Base-by-base conservation (phyloP, 2,113 vertebrate species). In the Lontra canadensis region DNA sequence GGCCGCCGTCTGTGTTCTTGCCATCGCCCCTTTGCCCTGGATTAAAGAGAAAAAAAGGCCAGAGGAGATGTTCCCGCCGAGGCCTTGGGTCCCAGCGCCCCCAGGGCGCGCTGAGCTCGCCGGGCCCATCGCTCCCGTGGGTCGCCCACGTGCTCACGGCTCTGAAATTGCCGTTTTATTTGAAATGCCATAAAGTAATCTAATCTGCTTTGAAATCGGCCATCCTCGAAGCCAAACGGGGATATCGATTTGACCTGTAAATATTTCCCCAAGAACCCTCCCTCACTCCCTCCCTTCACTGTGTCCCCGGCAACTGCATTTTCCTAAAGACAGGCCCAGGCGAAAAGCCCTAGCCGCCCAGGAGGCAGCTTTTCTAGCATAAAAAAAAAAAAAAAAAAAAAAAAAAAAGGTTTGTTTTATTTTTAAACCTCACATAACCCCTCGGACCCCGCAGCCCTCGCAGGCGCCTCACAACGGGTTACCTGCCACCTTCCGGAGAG, bases 121-220 rank as follows among this genome's bases (percentile, higher is more conserved):
- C 25, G 1, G 90, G 47, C 26, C 17, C 10, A 0, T 0, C 0
- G 42, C 73, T 92, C 95, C 39, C 5, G 6, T 23, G 61, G 90
- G 49, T 67, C 6, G 1, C 36, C 61, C 47, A n/a, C 34, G 11
- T 63, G 73, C 59, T 87, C 55, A 2, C 0, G 21, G 63, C 71
- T 91, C 95, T 71, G 82, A 93, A 93, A 84, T 49, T 39, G 82
- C 88, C 3, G 0, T 93, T 97, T 96, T 71, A 96, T 88, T 73
- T n/a, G 73, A 91, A 93, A 93, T 74, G 88, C 91, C 96, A 92
- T 95, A 83, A 73, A 92, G 88, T 87, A 79, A 90, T 76, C 86
- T 83, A 96, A 96, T 87, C 88, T 84, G 92, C 97, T 96, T 94
- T 95, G 88, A 96, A 97, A 97, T 12, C 3, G 12, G 76, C 52